Conservation (phyloP, 2,797 vertebrate species). For the Helarctos malayanus region DNA sequence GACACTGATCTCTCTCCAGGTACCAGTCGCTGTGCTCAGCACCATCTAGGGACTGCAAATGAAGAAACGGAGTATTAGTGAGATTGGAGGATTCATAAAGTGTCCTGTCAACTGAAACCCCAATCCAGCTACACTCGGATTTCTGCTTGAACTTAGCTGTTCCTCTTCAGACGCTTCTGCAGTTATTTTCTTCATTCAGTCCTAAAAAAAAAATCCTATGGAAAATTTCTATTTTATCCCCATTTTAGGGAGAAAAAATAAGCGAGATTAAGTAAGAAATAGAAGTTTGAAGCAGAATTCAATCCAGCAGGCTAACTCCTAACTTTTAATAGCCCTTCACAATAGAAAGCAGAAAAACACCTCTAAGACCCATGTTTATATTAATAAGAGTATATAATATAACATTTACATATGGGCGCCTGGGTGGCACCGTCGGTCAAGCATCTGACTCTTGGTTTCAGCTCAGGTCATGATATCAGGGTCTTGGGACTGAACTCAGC, state of each 20-base stretch:
- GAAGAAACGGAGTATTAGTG: background rate
- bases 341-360: background rate
- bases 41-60: background rate
- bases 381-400: background rate
- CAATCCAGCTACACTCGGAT: background rate
- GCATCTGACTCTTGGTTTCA: background rate
- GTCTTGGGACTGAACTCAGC: background rate
- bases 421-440: background rate
- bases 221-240: background rate
- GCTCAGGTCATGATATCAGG: background rate
- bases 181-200: background rate
- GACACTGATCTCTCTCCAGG: background rate
- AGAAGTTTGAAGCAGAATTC: background rate
- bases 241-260: constrained; percentile 26
- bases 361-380: background rate
- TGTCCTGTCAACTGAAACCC: background rate
- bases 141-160: background rate
- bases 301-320: background rate
- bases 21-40: background rate
- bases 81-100: background rate
- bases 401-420: background rate
- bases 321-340: background rate
- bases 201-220: background rate
- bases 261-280: background rate
- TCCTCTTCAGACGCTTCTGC: background rate